Percentiles rank a stretch among this genome's conserved stretches.
These are phyloP conservation scores for Scaptodrosophila latifasciaeformis DNA, from an alignment of 2,888 invertebrate species.

Conservation along the genomic window DNA sequence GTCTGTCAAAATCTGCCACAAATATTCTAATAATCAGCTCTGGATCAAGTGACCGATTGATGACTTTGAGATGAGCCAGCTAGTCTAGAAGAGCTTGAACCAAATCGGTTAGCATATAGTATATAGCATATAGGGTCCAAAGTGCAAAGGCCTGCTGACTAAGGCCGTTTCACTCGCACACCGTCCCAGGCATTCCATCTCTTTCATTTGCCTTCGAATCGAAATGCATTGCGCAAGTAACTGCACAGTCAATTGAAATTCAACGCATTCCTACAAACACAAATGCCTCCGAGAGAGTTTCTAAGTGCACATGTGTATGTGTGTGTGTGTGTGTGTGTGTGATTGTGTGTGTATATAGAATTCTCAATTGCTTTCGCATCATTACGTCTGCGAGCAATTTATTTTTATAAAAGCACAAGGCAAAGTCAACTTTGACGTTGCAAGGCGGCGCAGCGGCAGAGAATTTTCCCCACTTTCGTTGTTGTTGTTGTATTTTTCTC, in stretches of 20 bases:
- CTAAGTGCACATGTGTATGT: not conserved
- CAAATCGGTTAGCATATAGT: no score
- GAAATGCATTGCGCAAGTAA: slow-evolving; percentile 33
- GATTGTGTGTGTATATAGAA: slow-evolving; percentile 41
- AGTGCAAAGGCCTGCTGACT: not conserved
- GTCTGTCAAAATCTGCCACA: slow-evolving; percentile 49
- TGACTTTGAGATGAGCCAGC: slow-evolving; percentile 16
- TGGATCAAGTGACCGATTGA: no score
- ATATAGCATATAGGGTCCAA: no score
- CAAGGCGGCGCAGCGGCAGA: not conserved
- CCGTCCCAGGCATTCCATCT: slow-evolving; percentile 4
- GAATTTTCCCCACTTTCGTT: slow-evolving; percentile 32
- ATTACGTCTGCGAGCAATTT: slow-evolving; percentile 68
- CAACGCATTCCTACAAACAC: slow-evolving; percentile 65
- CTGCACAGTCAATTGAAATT: slow-evolving; percentile 63
- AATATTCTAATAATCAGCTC: not conserved
- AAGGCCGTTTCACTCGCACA: not conserved
- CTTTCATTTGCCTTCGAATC: slow-evolving; percentile 14
- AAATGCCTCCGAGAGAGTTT: slow-evolving; percentile 7
- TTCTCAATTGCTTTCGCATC: slow-evolving; percentile 70
- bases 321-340: not conserved
- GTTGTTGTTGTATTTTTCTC: no score
- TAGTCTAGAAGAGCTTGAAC: slow-evolving; percentile 27
- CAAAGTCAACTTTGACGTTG: slow-evolving; percentile 1
- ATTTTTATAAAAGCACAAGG: slow-evolving; percentile 64